These are phyloP conservation scores for Anarrhichthys ocellatus DNA, from an alignment of 2,113 vertebrate species.

Conservation along the genomic window DNA sequence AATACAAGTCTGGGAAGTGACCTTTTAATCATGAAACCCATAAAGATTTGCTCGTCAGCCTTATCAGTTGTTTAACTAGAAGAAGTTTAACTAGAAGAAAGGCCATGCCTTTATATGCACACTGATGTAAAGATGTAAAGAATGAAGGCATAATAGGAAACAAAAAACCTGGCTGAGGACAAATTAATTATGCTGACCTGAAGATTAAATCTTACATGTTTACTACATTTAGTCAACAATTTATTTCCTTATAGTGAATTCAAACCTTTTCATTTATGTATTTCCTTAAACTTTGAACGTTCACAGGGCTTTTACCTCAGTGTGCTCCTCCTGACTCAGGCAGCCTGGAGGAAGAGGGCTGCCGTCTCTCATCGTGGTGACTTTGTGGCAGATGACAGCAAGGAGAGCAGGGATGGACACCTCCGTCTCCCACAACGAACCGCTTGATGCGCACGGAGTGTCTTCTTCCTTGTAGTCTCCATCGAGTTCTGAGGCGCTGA, in stretches of 20 bases:
- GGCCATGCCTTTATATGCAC: not conserved
- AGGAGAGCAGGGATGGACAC: constrained; percentile 86
- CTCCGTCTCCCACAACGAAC: constrained; percentile 19
- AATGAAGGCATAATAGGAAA: not conserved
- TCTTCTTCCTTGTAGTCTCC: constrained; percentile 48
- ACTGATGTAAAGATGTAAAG: not conserved
- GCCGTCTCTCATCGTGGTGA: constrained; percentile 60
- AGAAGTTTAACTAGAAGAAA: not conserved
- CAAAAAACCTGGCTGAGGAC: not conserved
- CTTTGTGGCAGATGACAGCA: constrained; percentile 79
- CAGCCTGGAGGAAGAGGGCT: constrained; percentile 62
- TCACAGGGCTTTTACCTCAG: constrained; percentile 78
- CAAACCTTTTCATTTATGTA: not conserved
- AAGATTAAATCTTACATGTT: not conserved
- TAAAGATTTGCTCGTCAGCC: not conserved
- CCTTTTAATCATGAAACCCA: not conserved
- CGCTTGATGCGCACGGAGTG: not conserved
- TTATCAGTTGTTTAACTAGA: not conserved
- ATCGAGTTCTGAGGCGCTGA: constrained; percentile 22
- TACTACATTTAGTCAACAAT: not conserved
- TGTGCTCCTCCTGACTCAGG: constrained; percentile 68
- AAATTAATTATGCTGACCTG: not conserved
- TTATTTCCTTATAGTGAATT: not conserved
- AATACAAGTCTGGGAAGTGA: not conserved
- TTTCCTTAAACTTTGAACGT: not conserved